Evolutionary conservation across 2,113 vertebrate genomes (phyloP).

Genomic region (Tylochromis polylepis): DNA sequence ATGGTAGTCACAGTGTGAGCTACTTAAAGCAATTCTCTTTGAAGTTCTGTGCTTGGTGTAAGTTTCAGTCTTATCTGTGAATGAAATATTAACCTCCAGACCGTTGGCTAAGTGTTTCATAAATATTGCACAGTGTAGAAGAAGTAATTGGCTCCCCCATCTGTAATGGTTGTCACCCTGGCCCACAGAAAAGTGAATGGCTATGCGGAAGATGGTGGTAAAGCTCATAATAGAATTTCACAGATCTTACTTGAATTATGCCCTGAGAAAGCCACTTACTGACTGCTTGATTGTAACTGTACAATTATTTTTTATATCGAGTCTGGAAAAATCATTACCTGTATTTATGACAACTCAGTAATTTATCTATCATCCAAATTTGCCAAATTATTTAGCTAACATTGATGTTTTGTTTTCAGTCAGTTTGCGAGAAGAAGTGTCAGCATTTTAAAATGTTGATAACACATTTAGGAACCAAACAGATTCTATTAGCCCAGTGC

Average conservation of each 20-base stretch:
- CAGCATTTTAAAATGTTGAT: neutral
- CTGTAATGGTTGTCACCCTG: slow-evolving; percentile 59
- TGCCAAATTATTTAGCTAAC: neutral
- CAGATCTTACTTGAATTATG: slow-evolving; percentile 12
- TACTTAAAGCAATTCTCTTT: slow-evolving; percentile 45
- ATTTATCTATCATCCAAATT: neutral
- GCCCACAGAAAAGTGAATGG: slow-evolving; percentile 19
- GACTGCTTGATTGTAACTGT: slow-evolving; percentile 16
- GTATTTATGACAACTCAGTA: neutral
- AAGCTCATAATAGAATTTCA: slow-evolving; percentile 30
- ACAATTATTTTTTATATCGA: slow-evolving; percentile 12
- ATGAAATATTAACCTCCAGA: slow-evolving; percentile 73
- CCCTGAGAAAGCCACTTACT: slow-evolving; percentile 14
- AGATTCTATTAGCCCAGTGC: neutral
- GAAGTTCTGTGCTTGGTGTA: slow-evolving; percentile 43
- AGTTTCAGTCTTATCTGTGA: slow-evolving; percentile 55
- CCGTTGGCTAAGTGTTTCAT: slow-evolving; percentile 70
- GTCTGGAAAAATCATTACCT: neutral
- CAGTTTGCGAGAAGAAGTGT: neutral
- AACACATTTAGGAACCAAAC: neutral
- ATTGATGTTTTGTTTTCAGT: neutral
- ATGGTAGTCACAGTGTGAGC: neutral
- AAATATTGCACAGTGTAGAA: slow-evolving; percentile 69
- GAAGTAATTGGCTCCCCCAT: slow-evolving; percentile 68
- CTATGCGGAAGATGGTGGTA: slow-evolving; percentile 7